Conservation (phyloP, 2,113 vertebrate species). For the Bubalus kerabau region DNA sequence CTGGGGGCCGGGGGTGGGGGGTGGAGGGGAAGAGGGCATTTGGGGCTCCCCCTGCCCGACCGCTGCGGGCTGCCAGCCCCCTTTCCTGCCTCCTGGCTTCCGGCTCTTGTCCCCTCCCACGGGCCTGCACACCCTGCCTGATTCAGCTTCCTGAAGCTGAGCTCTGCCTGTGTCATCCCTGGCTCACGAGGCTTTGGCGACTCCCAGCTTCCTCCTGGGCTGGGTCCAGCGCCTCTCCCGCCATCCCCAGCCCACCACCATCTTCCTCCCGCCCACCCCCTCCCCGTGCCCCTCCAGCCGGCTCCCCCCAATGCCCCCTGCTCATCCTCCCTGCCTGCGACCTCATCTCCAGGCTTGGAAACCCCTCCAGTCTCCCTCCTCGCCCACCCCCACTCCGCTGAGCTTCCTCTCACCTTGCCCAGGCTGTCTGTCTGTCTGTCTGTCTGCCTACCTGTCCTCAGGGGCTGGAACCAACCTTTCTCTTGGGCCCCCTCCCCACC, state of each 20-base stretch:
- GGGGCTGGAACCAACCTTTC: neutral
- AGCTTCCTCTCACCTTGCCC: neutral
- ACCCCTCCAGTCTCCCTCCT: neutral
- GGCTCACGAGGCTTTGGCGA: neutral
- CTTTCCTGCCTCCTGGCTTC: neutral
- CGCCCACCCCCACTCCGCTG: rapidly evolving
- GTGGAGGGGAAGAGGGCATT: neutral
- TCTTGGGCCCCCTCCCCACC: neutral
- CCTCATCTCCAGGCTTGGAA: neutral
- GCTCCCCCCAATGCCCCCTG: rapidly evolving
- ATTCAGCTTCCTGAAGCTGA: neutral
- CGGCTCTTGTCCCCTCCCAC: neutral
- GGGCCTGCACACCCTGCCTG: neutral
- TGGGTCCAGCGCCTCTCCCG: neutral
- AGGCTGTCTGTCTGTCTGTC: neutral
- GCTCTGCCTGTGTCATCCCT: neutral
- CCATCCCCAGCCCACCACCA: neutral
- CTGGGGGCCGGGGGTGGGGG: neutral
- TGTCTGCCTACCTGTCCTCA: neutral
- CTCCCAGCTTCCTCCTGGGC: neutral
- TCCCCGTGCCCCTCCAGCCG: neutral
- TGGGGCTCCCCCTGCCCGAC: neutral
- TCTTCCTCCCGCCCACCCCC: neutral
- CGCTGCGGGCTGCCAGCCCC: neutral
- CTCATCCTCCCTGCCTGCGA: neutral